These are phyloP conservation scores for Bucco capensis DNA, from an alignment of 2,113 vertebrate genomes.

Conservation along the genomic window DNA sequence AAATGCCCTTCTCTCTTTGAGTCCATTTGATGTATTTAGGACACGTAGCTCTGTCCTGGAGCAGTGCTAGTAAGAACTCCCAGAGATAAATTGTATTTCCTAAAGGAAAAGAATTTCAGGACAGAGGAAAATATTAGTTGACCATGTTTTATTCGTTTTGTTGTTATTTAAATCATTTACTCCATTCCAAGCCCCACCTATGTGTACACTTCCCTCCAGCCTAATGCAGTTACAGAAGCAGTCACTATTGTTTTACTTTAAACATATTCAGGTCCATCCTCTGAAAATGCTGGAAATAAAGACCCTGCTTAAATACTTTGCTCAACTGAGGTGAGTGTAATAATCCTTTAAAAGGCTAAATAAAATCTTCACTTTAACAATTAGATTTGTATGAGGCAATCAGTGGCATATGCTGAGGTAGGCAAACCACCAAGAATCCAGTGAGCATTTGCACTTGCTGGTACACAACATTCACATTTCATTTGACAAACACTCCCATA, in stretches of 20 bases:
- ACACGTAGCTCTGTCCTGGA: conserved; percentile 94
- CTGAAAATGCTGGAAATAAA: neutral
- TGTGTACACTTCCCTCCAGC: neutral
- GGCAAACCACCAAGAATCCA: too few relatives aligned
- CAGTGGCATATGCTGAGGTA: neutral
- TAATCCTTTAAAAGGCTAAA: neutral
- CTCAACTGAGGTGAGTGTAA: neutral
- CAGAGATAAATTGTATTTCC: conserved; percentile 97
- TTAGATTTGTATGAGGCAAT: neutral
- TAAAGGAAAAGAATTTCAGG: conserved; percentile 56
- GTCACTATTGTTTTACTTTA: neutral
- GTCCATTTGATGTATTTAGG: conserved; percentile 99
- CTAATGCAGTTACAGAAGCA: neutral
- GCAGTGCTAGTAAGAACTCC: conserved; percentile 94
- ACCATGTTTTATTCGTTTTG: neutral
- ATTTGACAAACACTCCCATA: neutral
- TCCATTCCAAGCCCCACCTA: too few relatives aligned
- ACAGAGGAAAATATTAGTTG: neutral
- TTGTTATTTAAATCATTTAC: too few relatives aligned
- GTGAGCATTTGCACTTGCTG: neutral
- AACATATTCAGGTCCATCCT: neutral
- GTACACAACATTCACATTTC: neutral
- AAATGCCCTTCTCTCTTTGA: conserved; percentile 91
- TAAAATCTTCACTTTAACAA: neutral
- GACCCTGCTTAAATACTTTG: neutral